Conservation (phyloP, 1,140 invertebrate genomes). For the Rhopalosiphum maidis region DNA sequence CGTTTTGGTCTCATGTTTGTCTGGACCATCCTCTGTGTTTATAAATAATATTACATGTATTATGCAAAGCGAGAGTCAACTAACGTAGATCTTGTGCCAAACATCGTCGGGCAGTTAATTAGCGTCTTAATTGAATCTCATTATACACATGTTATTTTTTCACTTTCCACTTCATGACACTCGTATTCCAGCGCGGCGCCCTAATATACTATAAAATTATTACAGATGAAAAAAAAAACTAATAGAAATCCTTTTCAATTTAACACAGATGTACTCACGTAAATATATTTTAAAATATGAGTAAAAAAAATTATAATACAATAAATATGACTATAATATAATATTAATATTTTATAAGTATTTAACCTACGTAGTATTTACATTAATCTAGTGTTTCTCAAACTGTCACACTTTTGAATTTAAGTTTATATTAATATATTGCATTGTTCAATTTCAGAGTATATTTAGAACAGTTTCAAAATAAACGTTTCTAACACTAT, state of each 20-base stretch:
- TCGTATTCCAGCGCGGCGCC: background rate
- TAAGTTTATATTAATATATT: too few species aligned
- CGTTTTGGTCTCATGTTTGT: conserved; percentile 6
- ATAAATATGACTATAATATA: background rate
- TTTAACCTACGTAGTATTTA: background rate
- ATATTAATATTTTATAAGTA: background rate
- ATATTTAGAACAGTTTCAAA: too few species aligned
- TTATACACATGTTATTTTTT: conserved; percentile 50
- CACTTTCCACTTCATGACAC: background rate
- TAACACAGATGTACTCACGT: background rate
- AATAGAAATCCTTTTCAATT: background rate
- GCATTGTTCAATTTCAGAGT: too few species aligned
- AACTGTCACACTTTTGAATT: too few species aligned
- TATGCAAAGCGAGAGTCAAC: background rate
- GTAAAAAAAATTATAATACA: background rate
- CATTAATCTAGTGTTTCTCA: too few species aligned
- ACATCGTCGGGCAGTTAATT: conserved; percentile 30
- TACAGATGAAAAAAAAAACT: background rate
- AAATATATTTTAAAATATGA: background rate
- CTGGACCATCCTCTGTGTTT: background rate
- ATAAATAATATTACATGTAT: conserved; percentile 30
- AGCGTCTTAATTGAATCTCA: conserved; percentile 44
- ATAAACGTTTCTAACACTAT: too few species aligned
- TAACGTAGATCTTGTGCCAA: background rate
- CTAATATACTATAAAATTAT: background rate